Evolutionary conservation across 2,888 invertebrate genomes (phyloP).

Genomic region (Athalia cordata): DNA sequence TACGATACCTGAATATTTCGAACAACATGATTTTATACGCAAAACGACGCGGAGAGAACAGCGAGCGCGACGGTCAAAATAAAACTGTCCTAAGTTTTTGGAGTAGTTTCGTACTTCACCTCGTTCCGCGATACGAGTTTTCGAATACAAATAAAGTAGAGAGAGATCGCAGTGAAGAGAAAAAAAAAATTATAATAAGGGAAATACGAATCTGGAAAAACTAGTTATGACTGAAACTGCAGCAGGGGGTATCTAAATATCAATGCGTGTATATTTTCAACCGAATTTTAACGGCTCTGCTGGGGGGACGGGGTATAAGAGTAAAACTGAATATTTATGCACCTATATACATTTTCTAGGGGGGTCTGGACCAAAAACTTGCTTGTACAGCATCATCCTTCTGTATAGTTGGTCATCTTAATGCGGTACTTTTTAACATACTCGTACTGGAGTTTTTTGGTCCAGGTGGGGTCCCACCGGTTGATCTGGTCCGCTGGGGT

Average conservation of each 20-base stretch:
- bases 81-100: not conserved
- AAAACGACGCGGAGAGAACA: too few species aligned
- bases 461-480: slow-evolving; percentile 73
- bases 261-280: slow-evolving; percentile 53
- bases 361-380: not conserved
- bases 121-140: too few species aligned
- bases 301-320: not conserved
- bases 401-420: not conserved
- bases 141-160: too few species aligned
- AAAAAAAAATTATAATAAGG: too few species aligned
- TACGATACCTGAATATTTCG: not conserved
- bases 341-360: slow-evolving; percentile 38
- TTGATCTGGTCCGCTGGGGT: slow-evolving; percentile 62
- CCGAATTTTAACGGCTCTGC: too few species aligned
- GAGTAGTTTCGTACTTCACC: too few species aligned
- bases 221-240: slow-evolving; percentile 25
- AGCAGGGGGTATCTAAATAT: slow-evolving; percentile 62
- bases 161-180: too few species aligned
- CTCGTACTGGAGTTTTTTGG: slow-evolving; percentile 57
- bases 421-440: not conserved
- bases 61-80: not conserved
- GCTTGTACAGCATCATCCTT: not conserved
- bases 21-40: too few species aligned
- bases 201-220: too few species aligned
- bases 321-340: slow-evolving; percentile 65